These are phyloP conservation scores for Mola mola DNA, from an alignment of 2,113 vertebrate species.

Conservation along the genomic window DNA sequence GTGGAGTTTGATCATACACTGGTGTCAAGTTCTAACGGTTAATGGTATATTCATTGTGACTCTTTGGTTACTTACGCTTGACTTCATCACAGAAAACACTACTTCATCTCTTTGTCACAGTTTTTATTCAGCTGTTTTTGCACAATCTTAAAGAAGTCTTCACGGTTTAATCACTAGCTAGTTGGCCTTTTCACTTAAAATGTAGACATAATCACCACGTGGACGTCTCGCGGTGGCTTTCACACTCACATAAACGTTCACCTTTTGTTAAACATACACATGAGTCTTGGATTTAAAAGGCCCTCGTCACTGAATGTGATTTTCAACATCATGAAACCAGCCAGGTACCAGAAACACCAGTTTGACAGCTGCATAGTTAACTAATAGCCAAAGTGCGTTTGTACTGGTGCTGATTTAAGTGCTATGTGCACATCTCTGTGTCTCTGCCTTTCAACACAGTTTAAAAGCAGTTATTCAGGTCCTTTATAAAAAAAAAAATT, in stretches of 20 bases:
- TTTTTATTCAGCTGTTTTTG: slow-evolving; percentile 59
- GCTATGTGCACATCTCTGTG: slow-evolving; percentile 36
- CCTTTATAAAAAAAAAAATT: too few relatives aligned
- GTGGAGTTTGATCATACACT: slow-evolving; percentile 37
- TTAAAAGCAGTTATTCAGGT: slow-evolving; percentile 47
- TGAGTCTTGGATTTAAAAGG: slow-evolving; percentile 21
- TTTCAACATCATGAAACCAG: slow-evolving; percentile 19
- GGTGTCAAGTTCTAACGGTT: slow-evolving; percentile 29
- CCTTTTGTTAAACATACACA: too few relatives aligned
- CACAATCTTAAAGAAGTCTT: slow-evolving; percentile 54
- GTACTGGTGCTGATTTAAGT: slow-evolving; percentile 53
- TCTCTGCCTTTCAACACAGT: slow-evolving; percentile 32
- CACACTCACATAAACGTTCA: not conserved
- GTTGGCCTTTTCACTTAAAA: slow-evolving; percentile 33
- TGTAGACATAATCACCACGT: slow-evolving; percentile 2
- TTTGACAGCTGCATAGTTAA: slow-evolving; percentile 27
- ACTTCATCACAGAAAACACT: slow-evolving; percentile 48
- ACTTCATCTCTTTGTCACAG: slow-evolving; percentile 17
- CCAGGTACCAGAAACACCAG: slow-evolving; percentile 10
- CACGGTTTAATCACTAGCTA: slow-evolving; percentile 49
- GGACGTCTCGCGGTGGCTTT: not conserved
- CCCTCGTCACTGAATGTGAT: slow-evolving; percentile 49
- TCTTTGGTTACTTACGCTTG: slow-evolving; percentile 16
- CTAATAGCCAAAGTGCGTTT: slow-evolving; percentile 30
- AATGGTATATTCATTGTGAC: slow-evolving; percentile 10